phyloP scores from a whole-genome alignment of 2,797 vertebrate species.

The Hippopotamyrus pictus region DNA sequence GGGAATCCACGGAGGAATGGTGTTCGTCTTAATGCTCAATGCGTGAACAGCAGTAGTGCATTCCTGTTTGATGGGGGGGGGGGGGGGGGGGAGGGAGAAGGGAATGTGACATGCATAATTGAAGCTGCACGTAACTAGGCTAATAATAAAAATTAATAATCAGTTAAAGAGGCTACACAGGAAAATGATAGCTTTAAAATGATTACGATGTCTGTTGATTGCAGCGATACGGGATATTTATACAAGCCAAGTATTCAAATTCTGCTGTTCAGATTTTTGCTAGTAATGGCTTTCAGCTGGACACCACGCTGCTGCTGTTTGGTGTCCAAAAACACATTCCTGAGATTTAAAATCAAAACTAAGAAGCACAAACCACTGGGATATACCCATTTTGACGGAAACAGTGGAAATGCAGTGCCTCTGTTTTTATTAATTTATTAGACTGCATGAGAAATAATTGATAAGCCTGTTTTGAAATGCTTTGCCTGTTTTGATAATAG shows the following conservation, averaged over 20 bases:
- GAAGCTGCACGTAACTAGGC: background rate
- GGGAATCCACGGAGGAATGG: background rate
- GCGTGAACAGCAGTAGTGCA: background rate
- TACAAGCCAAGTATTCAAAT: background rate
- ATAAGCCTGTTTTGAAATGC: conserved; percentile 5
- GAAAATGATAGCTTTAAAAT: background rate
- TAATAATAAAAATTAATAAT: background rate
- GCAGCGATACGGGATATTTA: background rate
- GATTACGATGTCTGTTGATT: background rate
- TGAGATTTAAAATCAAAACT: background rate
- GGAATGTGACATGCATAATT: background rate
- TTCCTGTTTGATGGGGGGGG: background rate
- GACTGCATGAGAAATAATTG: background rate
- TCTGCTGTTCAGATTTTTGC: background rate
- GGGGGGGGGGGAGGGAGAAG: too few species aligned
- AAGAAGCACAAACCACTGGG: too few species aligned
- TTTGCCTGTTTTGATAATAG: background rate
- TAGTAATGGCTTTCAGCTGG: background rate
- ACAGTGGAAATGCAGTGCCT: background rate
- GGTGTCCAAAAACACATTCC: background rate
- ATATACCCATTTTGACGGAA: background rate
- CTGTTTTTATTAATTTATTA: background rate
- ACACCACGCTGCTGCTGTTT: background rate
- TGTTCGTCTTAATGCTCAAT: background rate
- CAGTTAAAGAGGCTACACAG: background rate